Base-by-base conservation (phyloP, 2,888 invertebrate species). In the Cryptosula pallasiana region DNA sequence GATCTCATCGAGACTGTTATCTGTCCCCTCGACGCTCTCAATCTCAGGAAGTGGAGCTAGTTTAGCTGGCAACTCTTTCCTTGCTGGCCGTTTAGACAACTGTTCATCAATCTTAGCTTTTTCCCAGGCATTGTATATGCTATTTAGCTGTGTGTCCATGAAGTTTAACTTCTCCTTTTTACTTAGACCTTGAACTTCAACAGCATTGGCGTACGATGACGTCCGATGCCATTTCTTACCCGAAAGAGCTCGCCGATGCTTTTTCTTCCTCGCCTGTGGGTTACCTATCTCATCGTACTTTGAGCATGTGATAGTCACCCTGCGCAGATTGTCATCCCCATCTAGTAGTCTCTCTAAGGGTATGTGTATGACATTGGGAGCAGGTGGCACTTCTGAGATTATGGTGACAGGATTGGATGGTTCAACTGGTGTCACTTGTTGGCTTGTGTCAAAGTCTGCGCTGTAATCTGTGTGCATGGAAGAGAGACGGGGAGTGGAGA, bases 261-360 rank as follows among this genome's bases (percentile, higher is more conserved):
- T 63, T n/a, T 32, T 63, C 63, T 32, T 63, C 34, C 63, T 25
- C 27, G 63, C 29, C 9, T 63, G 63, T 9, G 63, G 34, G n/a
- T 63, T 63, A 32, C 63, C 63, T 5, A 63, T 63, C 34, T 63
- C 63, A 32, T 32, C n/a, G 32, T 32, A 63, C 32, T 63, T 63
- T 2, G 63, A 63, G 63, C 63, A 63, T 27, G 3, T 63, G 9
- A 63, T 63, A 5, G 2, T 63, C 27, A 27, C 63, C 27, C 63
- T 63, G 3, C 3, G 32, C 27, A 5, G 5, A 5, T n/a, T 13
- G 3, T 63, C 63, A 9, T 27, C 63, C 20, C 16, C 25, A n/a
- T 63, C 32, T 2, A 63, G 32, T 32, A 34, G 27, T 27, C 32
- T 16, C 27, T 63, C 63, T 32, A 63, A 32, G 13, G 32, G 32